Evolutionary conservation across 2,888 invertebrate species (phyloP).

Genomic region (Xestia ashworthii): DNA sequence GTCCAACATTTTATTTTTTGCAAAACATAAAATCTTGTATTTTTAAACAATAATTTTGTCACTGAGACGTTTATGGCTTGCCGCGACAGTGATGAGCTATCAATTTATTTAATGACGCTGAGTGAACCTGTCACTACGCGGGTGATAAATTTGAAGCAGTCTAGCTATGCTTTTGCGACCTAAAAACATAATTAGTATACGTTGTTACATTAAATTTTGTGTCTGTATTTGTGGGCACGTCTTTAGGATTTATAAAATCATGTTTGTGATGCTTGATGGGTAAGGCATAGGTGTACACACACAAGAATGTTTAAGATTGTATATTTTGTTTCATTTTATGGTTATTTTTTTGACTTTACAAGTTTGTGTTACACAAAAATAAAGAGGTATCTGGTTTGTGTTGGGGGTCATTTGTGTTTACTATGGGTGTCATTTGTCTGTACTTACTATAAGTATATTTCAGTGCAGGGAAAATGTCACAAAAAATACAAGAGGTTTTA

Average conservation of each 20-base stretch:
- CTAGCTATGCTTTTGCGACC: conserved; percentile 43
- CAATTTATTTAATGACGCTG: conserved; percentile 61
- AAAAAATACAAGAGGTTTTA: background rate
- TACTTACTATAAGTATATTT: no score
- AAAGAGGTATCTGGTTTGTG: background rate
- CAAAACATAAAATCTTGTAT: conserved; percentile 34
- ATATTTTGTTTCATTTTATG: background rate
- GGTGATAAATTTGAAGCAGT: conserved; percentile 55
- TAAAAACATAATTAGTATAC: conserved; percentile 59
- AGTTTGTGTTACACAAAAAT: background rate
- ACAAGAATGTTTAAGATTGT: background rate
- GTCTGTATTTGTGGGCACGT: conserved; percentile 10
- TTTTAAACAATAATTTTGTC: conserved; percentile 58
- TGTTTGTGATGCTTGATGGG: background rate
- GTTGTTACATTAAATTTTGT: conserved; percentile 42
- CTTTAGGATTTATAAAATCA: background rate
- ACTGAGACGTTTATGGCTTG: conserved; percentile 50
- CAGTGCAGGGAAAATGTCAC: background rate
- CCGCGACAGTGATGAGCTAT: conserved; percentile 57
- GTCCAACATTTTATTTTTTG: conserved; percentile 34
- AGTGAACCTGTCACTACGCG: conserved; percentile 40
- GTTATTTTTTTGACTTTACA: background rate
- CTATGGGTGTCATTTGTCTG: no score
- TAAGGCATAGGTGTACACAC: background rate
- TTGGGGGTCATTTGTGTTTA: no score